Base-by-base conservation (phyloP, 30 jellyfish, hydroid and myxozoan genomes). In the Turritopsis dohrnii region DNA sequence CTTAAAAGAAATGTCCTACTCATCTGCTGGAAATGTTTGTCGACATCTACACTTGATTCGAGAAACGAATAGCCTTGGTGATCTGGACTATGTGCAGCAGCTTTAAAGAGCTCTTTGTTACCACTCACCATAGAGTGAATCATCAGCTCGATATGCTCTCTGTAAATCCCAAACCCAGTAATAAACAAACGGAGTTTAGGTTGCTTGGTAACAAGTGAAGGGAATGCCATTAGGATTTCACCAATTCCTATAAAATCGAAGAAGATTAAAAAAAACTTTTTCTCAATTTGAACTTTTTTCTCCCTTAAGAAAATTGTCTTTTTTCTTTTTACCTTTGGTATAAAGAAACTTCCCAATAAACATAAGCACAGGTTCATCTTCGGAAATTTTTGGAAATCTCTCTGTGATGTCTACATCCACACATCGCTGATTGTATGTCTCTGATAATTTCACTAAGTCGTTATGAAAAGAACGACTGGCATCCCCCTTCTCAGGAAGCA, bases 291-390 rank as follows among this genome's bases (percentile, higher is more conserved):
- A n/a, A n/a, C n/a, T n/a, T n/a, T n/a, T n/a, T n/a, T n/a, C n/a
- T n/a, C n/a, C n/a, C n/a, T n/a, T n/a, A n/a, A n/a, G n/a, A n/a
- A 16, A 16, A 54, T 16, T 54, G 72, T 54, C 21, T 16, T 16
- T 18, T 25, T 22, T 17, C 8, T 25, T 22, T 8, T 20, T 20
- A 79, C 85, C 85, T 79, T 79, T 79, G 21, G 85, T 79, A 52
- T 79, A 79, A 17, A 79, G 80, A 52, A 79, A 79, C 80, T 79
- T 79, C 53, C 85, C 85, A 52, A 79, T 17, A 52, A 79, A 79
- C 28, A 79, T 79, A 30, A 79, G 85, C 29, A 79, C 83, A 79
- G 85, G 85, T 79, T 79, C 85, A 52, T 79, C 85, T 52, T 79
- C 79, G 18, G 21, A 7, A n/a, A 79, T 79, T 23, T n/a, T 30